A percentile compares a stretch with the other conserved stretches of the same genome.
Evolutionary conservation across 2,888 invertebrate species (phyloP).

Genomic region (Nebria salina): DNA sequence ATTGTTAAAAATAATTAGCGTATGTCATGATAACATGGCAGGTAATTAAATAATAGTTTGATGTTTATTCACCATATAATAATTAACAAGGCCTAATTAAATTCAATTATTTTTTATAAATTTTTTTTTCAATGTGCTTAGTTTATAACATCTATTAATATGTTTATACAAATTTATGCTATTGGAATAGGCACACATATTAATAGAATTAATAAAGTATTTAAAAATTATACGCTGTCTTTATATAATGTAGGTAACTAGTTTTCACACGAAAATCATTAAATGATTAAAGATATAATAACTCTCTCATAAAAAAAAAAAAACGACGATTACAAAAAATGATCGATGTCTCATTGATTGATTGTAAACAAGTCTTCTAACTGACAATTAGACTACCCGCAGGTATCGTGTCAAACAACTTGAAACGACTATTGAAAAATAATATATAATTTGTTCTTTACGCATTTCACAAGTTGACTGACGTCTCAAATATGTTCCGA

Average conservation of each 20-base stretch:
- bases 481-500: slow-evolving; percentile 3
- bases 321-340: background rate
- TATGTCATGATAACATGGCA: slow-evolving; percentile 10
- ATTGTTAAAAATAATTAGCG: slow-evolving; percentile 15
- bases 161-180: no score
- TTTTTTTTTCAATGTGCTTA: background rate
- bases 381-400: background rate
- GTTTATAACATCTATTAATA: no score
- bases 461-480: slow-evolving; percentile 7
- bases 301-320: background rate
- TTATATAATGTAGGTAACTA: no score
- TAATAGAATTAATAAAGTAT: no score
- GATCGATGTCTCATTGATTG: background rate
- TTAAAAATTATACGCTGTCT: no score
- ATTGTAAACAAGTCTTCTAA: background rate
- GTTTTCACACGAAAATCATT: background rate
- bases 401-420: background rate
- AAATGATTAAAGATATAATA: background rate
- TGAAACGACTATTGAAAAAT: slow-evolving; percentile 3
- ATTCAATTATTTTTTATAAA: background rate
- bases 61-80: slow-evolving; percentile 7
- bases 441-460: slow-evolving; percentile 19
- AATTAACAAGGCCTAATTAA: background rate
- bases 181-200: no score
- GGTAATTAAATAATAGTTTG: slow-evolving; percentile 13